phyloP scores from a whole-genome alignment of 2,113 vertebrate genomes.

The Cyphomyrus discorhynchus region DNA sequence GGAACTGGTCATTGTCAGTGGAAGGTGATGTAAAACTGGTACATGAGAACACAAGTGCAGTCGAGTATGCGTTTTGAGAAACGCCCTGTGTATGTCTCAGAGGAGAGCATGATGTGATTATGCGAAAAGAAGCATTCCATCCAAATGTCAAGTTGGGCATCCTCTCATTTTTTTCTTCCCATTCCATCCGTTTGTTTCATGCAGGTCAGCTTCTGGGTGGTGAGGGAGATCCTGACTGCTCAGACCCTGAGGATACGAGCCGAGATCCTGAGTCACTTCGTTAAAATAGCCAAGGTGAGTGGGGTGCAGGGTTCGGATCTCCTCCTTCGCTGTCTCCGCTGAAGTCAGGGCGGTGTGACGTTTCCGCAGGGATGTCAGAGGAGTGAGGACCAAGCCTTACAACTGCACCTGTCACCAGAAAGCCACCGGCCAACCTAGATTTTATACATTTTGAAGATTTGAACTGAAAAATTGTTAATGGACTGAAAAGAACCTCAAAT shows the following conservation, averaged over 20 bases:
- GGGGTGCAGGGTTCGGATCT: neutral
- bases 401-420: neutral
- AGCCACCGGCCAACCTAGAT: neutral
- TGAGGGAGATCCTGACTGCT: conserved; percentile 89
- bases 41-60: neutral
- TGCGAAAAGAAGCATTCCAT: neutral
- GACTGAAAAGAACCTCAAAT: neutral
- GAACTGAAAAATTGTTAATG: neutral
- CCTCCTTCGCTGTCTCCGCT: neutral
- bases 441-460: neutral
- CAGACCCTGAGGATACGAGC: conserved; percentile 93
- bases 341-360: neutral
- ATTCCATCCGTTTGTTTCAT: conserved; percentile 23
- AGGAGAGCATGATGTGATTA: neutral
- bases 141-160: neutral
- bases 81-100: neutral
- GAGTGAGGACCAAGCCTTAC: neutral
- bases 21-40: neutral
- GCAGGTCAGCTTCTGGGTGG: conserved; percentile 96
- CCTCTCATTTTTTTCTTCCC: neutral
- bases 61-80: neutral
- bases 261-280: conserved; percentile 90
- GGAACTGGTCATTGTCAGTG: neutral
- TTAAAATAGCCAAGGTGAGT: conserved; percentile 96
- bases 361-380: neutral